Conservation (phyloP, 2,113 vertebrate genomes). For the Psittacara wagleri region DNA sequence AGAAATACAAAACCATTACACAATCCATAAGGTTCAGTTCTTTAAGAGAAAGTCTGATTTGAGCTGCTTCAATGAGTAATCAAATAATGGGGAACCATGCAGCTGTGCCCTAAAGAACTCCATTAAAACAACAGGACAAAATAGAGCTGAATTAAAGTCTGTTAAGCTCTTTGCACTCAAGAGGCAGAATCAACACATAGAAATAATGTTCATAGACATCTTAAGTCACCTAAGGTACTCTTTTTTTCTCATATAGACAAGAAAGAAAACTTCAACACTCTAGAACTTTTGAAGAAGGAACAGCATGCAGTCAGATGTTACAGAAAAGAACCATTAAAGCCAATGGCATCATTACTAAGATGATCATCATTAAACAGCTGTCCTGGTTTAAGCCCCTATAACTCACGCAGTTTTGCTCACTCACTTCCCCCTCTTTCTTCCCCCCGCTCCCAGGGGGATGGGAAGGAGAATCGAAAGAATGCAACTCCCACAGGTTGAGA, state of each 20-base stretch:
- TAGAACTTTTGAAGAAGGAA: not conserved
- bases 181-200: not conserved
- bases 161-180: not conserved
- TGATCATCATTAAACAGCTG: not conserved
- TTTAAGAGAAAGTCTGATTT: not conserved
- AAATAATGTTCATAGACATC: not conserved
- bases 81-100: not conserved
- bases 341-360: not conserved
- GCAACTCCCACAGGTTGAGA: too few relatives aligned
- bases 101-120: not conserved
- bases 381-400: too few relatives aligned
- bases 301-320: fast-evolving
- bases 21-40: not conserved
- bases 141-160: not conserved
- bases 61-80: not conserved
- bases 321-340: not conserved
- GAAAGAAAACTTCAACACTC: not conserved
- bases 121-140: not conserved
- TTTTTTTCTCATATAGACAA: not conserved
- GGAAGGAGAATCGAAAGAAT: too few relatives aligned
- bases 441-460: too few relatives aligned
- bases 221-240: not conserved
- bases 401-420: too few relatives aligned
- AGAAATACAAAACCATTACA: not conserved
- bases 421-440: too few relatives aligned